phyloP scores from a whole-genome alignment of 2,797 vertebrate species.

The Sylvilagus floridanus region DNA sequence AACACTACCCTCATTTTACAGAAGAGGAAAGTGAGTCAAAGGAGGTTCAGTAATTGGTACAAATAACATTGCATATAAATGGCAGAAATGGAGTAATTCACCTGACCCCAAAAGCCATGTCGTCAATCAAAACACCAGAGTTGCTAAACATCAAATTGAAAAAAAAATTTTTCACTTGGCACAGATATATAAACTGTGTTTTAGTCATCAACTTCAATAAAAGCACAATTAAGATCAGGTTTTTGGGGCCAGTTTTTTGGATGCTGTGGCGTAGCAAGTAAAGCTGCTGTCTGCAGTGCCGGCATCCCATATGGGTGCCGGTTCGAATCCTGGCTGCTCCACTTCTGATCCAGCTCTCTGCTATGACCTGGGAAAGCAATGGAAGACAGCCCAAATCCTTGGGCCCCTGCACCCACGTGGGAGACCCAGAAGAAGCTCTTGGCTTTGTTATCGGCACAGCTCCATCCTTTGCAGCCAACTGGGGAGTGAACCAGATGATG shows the following conservation, averaged over 20 bases:
- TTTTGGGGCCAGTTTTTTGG: background rate
- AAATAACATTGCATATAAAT: background rate
- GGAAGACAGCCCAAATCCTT: too few relatives aligned
- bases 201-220: background rate
- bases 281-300: too few relatives aligned
- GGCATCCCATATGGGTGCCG: too few relatives aligned
- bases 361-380: too few relatives aligned
- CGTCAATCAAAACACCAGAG: background rate
- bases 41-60: background rate
- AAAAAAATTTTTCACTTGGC: background rate
- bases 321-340: too few relatives aligned
- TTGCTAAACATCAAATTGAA: background rate
- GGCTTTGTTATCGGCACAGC: too few relatives aligned
- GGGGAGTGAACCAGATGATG: too few relatives aligned
- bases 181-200: background rate
- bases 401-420: too few relatives aligned
- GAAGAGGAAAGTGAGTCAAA: slow-evolving; percentile 24
- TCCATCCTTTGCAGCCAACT: too few relatives aligned
- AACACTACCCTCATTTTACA: background rate
- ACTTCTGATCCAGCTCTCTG: too few relatives aligned
- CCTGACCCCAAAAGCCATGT: background rate
- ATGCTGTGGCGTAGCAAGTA: too few relatives aligned
- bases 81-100: background rate
- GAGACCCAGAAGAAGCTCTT: too few relatives aligned
- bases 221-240: background rate